Percentiles rank a stretch among this genome's conserved stretches.
Evolutionary conservation across 2,797 vertebrate genomes (phyloP).

Genomic region (Hoplostethus atlanticus): DNA sequence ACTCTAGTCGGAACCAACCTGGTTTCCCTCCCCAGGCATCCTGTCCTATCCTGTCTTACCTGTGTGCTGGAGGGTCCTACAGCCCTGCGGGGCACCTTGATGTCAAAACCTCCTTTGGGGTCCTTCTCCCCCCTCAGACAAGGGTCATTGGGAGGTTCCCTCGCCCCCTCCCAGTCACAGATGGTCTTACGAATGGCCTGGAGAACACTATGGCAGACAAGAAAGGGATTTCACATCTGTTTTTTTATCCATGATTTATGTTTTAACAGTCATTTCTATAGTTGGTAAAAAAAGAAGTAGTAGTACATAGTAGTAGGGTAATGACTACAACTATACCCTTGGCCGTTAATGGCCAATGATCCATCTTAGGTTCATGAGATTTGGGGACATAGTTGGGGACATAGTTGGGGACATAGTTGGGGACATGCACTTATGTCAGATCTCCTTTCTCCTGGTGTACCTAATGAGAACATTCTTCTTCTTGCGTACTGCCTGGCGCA

Average conservation of each 20-base stretch:
- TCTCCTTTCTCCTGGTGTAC: constrained; percentile 22
- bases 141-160: constrained; percentile 97
- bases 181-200: constrained; percentile 99
- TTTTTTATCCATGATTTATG: too few relatives aligned
- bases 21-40: background rate
- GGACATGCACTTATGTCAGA: too few relatives aligned
- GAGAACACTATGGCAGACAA: constrained; percentile 87
- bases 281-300: too few relatives aligned
- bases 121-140: constrained; percentile 98
- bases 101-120: constrained; percentile 98
- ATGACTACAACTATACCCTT: background rate
- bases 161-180: constrained; percentile 97
- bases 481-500: constrained; percentile 97
- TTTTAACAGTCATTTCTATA: too few relatives aligned
- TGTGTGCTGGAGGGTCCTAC: constrained; percentile 99
- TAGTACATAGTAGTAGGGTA: background rate
- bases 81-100: constrained; percentile 96
- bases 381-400: background rate
- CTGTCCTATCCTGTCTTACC: constrained; percentile 75
- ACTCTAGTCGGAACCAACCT: background rate
- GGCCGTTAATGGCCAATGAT: background rate
- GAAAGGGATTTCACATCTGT: background rate
- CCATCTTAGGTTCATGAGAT: background rate
- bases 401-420: constrained; percentile 4
- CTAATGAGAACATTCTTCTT: constrained; percentile 98